phyloP scores from a whole-genome alignment of 1,140 invertebrate genomes.

The Bombus waltoni region DNA sequence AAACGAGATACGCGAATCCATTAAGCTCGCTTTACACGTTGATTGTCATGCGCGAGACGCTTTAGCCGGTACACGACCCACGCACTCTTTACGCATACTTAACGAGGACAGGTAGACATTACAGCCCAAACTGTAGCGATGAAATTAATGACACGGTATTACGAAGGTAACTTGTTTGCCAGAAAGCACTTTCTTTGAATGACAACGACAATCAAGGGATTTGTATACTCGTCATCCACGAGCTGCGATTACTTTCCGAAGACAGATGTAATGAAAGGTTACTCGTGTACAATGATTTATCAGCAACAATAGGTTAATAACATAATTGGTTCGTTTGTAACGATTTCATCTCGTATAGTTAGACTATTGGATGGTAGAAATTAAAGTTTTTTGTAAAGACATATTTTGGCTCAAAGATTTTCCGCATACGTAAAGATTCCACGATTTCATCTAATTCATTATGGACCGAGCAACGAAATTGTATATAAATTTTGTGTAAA shows the following conservation, averaged over 20 bases:
- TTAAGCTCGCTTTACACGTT: conserved; percentile 54
- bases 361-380: neutral
- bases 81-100: conserved; percentile 58
- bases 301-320: neutral
- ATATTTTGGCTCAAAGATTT: neutral
- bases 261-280: neutral
- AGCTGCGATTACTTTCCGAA: neutral
- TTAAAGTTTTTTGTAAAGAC: neutral
- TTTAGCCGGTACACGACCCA: conserved; percentile 57
- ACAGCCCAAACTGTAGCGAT: conserved; percentile 64
- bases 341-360: neutral
- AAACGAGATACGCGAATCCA: conserved; percentile 44
- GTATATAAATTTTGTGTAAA: no score
- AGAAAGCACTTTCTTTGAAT: conserved; percentile 12
- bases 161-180: neutral
- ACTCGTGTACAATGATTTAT: neutral
- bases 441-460: no score
- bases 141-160: conserved; percentile 57
- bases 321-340: neutral
- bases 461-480: no score
- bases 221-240: neutral
- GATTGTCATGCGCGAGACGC: conserved; percentile 57
- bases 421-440: neutral
- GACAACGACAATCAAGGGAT: conserved; percentile 3
- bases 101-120: conserved; percentile 61